A percentile compares a stretch with the other conserved stretches of the same genome.
Evolutionary conservation across 2,888 invertebrate species (phyloP).

Genomic region (Asteroscopus sphinx): DNA sequence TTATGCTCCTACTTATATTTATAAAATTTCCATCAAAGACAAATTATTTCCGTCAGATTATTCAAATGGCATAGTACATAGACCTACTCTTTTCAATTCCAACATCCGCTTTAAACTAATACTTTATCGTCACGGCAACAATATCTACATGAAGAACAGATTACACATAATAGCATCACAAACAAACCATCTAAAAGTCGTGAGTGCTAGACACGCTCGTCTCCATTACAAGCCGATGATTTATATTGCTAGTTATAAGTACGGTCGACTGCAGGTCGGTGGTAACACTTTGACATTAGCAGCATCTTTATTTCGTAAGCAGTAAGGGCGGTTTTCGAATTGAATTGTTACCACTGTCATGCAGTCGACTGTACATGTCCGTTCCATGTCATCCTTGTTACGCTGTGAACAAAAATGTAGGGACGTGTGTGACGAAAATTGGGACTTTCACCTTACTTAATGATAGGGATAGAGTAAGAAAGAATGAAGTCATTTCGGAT

Average conservation of each 20-base stretch:
- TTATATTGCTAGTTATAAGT: slow-evolving; percentile 29
- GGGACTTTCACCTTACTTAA: slow-evolving; percentile 38
- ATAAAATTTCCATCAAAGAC: background rate
- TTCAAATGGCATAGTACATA: background rate
- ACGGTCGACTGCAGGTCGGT: no score
- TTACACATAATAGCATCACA: slow-evolving; percentile 42
- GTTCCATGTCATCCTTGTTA: slow-evolving; percentile 11
- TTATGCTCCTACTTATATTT: background rate
- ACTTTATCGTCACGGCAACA: slow-evolving; percentile 39
- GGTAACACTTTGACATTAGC: no score
- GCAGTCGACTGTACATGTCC: no score
- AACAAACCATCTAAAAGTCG: slow-evolving; percentile 42
- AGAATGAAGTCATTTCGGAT: slow-evolving; percentile 32
- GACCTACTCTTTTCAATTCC: slow-evolving; percentile 1
- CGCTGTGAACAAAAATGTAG: slow-evolving; percentile 5
- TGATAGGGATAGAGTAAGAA: slow-evolving; percentile 20
- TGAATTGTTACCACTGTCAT: no score
- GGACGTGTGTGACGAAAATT: slow-evolving; percentile 40
- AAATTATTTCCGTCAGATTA: slow-evolving; percentile 11
- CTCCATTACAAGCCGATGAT: slow-evolving; percentile 43
- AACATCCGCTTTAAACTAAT: slow-evolving; percentile 42
- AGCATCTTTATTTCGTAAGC: no score
- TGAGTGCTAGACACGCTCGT: slow-evolving; percentile 49
- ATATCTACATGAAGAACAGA: slow-evolving; percentile 28
- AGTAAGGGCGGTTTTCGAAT: no score